Percentiles rank a stretch among this genome's conserved stretches.
Evolutionary conservation across 2,113 vertebrate genomes (phyloP).

Genomic region (Orycteropus afer): DNA sequence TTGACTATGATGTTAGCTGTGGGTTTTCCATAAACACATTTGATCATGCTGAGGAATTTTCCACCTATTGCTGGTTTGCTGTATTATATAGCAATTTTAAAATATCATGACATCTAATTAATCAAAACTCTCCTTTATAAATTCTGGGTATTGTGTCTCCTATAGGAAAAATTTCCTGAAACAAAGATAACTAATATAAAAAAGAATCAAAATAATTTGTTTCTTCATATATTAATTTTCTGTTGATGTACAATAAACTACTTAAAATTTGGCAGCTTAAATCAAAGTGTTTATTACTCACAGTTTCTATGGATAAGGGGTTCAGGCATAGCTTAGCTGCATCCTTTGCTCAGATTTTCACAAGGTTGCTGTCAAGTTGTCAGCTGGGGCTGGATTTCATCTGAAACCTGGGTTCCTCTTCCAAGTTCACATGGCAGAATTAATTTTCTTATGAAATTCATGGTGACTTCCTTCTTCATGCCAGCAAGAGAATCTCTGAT

Average conservation of each 20-base stretch:
- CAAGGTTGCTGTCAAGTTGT: too few relatives aligned
- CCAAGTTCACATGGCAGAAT: background rate
- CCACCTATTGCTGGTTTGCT: too few relatives aligned
- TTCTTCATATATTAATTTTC: background rate
- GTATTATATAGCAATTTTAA: background rate
- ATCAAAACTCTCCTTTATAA: background rate
- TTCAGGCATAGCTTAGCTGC: too few relatives aligned
- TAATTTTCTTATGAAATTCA: background rate
- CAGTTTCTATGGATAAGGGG: too few relatives aligned
- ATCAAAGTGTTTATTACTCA: background rate
- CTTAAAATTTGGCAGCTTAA: background rate
- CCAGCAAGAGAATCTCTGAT: background rate
- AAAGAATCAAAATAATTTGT: background rate
- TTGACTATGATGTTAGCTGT: too few relatives aligned
- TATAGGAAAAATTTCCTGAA: background rate
- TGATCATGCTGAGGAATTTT: too few relatives aligned
- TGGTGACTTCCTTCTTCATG: background rate
- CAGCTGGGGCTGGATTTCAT: background rate
- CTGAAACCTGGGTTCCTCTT: background rate
- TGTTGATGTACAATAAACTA: background rate
- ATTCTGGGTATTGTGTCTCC: background rate
- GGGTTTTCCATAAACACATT: too few relatives aligned
- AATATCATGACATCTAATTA: background rate
- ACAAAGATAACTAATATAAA: background rate
- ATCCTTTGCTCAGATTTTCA: too few relatives aligned